Evolutionary conservation across 2,113 vertebrate species (phyloP).

Genomic region (Peromyscus californicus): DNA sequence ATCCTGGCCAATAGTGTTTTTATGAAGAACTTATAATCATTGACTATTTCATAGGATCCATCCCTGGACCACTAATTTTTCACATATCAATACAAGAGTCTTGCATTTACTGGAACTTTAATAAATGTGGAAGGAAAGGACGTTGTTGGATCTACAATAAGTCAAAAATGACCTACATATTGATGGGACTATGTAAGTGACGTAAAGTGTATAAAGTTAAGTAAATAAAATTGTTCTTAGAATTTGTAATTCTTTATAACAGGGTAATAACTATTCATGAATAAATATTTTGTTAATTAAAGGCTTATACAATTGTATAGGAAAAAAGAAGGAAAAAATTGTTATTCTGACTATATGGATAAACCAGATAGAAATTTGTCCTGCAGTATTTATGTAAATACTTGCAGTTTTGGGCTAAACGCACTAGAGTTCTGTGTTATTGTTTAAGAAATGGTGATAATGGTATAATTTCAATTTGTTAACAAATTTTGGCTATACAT

Average conservation of each 20-base stretch:
- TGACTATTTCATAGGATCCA: slow-evolving; percentile 52
- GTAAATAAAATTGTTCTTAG: slow-evolving; percentile 22
- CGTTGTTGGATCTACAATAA: slow-evolving; percentile 63
- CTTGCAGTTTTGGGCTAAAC: neutral
- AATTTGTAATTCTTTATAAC: neutral
- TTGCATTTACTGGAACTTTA: slow-evolving; percentile 32
- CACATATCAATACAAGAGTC: neutral
- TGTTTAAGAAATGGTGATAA: neutral
- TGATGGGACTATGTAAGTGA: slow-evolving; percentile 72
- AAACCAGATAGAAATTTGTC: too few relatives aligned
- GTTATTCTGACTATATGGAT: too few relatives aligned
- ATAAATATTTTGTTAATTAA: slow-evolving; percentile 3
- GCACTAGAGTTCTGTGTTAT: neutral
- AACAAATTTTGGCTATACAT: neutral
- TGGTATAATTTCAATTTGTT: slow-evolving; percentile 25
- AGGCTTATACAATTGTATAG: neutral
- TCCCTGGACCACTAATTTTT: slow-evolving; percentile 51
- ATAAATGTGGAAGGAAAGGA: rapidly evolving
- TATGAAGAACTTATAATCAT: neutral
- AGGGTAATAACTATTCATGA: slow-evolving; percentile 20
- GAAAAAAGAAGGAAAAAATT: too few relatives aligned
- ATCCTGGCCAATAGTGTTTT: slow-evolving; percentile 15
- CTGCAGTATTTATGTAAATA: neutral
- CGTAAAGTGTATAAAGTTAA: neutral
- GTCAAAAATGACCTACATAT: neutral